Evolutionary conservation across 2,888 invertebrate genomes (phyloP).

Genomic region (Drosophila anomelani): DNA sequence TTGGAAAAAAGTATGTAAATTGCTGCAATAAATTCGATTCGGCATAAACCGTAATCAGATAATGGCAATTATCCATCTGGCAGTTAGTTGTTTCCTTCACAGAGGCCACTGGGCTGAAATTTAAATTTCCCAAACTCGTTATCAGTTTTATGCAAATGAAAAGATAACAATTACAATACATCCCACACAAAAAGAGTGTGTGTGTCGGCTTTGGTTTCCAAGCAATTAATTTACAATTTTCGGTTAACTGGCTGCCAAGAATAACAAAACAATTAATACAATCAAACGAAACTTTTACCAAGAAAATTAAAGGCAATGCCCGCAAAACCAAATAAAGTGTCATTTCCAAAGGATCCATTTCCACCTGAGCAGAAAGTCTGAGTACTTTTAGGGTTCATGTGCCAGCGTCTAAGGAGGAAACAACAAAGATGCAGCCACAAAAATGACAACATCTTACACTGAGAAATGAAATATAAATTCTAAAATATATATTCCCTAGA

Average conservation of each 20-base stretch:
- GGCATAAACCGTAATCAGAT: slow-evolving; percentile 42
- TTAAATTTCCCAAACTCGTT: slow-evolving; percentile 35
- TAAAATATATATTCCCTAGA: no score
- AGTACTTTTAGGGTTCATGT: slow-evolving; percentile 24
- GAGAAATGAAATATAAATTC: not conserved
- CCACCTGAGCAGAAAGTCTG: slow-evolving; percentile 46
- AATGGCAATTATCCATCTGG: slow-evolving; percentile 44
- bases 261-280: slow-evolving; percentile 63
- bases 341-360: slow-evolving; percentile 14
- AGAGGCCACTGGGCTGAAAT: slow-evolving; percentile 3
- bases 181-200: slow-evolving; percentile 22
- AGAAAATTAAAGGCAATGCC: slow-evolving; percentile 76
- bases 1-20: slow-evolving; percentile 32
- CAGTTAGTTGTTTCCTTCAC: slow-evolving; percentile 22
- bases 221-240: slow-evolving; percentile 62
- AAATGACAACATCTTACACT: slow-evolving; percentile 47
- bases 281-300: slow-evolving; percentile 68
- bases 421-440: slow-evolving; percentile 51
- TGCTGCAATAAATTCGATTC: slow-evolving; percentile 26
- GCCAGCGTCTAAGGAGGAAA: slow-evolving; percentile 24
- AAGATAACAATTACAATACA: slow-evolving; percentile 45
- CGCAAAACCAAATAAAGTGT: slow-evolving; percentile 72
- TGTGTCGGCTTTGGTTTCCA: slow-evolving; percentile 56
- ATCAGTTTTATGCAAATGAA: slow-evolving; percentile 60
- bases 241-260: slow-evolving; percentile 50